A percentile compares a stretch with the other conserved stretches of the same genome.
Conservation (phyloP, 1,140 invertebrate species). For the Pseudomyrmex dendroicus region DNA sequence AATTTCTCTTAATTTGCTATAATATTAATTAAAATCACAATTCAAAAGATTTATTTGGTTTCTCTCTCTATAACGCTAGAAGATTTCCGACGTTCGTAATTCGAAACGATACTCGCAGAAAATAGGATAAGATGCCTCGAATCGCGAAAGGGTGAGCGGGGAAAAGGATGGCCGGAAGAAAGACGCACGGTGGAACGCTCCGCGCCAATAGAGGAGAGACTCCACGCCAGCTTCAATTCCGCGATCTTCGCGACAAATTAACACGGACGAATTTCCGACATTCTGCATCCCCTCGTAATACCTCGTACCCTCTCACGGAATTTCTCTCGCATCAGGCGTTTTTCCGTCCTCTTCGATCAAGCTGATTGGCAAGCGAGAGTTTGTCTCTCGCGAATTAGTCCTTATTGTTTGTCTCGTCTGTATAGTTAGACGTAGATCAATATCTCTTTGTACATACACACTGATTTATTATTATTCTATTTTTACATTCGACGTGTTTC, state of each 20-base stretch:
- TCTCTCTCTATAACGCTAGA: constrained; percentile 25
- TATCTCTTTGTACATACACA: background rate
- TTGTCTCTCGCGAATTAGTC: constrained; percentile 1
- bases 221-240: constrained; percentile 79
- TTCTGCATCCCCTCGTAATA: constrained; percentile 46
- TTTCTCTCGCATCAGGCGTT: constrained; percentile 51
- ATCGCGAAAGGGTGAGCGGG: constrained; percentile 20
- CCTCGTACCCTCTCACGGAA: constrained; percentile 45
- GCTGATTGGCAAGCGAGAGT: constrained; percentile 59
- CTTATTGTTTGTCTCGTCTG: background rate
- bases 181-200: constrained; percentile 70
- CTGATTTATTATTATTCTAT: background rate
- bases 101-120: constrained; percentile 68
- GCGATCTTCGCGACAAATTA: constrained; percentile 81
- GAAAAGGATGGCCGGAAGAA: constrained; percentile 49
- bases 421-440: background rate
- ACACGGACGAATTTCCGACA: constrained; percentile 79
- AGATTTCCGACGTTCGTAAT: constrained; percentile 71
- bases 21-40: background rate
- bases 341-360: constrained; percentile 47
- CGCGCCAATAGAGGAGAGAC: constrained; percentile 79
- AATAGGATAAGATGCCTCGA: constrained; percentile 68
- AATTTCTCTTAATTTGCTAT: too few relatives aligned
- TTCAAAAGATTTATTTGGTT: background rate
- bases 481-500: background rate